Percentiles rank a stretch among this genome's conserved stretches.
Evolutionary conservation across 1,140 invertebrate species (phyloP).

Genomic region (Drosophila suzukii): DNA sequence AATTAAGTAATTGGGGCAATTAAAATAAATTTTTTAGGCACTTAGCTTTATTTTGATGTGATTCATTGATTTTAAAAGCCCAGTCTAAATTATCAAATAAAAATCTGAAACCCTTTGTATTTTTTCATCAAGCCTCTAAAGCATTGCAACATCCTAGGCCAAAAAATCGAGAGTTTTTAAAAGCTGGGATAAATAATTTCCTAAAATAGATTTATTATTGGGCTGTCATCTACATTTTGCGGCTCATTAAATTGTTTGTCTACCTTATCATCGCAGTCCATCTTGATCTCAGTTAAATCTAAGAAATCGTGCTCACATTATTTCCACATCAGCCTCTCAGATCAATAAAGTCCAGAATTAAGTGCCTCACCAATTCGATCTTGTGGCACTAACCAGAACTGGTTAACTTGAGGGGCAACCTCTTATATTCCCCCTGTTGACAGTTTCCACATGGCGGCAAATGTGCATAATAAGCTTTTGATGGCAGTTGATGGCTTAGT

Average conservation of each 20-base stretch:
- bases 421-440: constrained; percentile 33
- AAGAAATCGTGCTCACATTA: constrained; percentile 57
- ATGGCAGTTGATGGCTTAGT: constrained; percentile 57
- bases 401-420: constrained; percentile 32
- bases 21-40: background rate
- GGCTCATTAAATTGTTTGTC: constrained; percentile 36
- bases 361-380: constrained; percentile 17
- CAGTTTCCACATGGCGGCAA: constrained; percentile 50
- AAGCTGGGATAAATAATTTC: background rate
- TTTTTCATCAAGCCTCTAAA: background rate
- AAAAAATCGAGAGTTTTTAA: background rate
- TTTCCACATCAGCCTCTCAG: constrained; percentile 43
- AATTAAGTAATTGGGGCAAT: constrained; percentile 10
- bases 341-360: constrained; percentile 43
- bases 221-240: constrained; percentile 13
- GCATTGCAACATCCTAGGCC: background rate
- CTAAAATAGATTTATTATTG: constrained; percentile 26
- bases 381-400: constrained; percentile 42
- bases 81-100: background rate
- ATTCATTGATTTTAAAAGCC: background rate
- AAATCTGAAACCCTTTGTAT: background rate
- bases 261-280: constrained; percentile 19
- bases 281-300: constrained; percentile 27
- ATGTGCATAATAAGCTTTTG: constrained; percentile 75
- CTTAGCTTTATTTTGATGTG: no score